phyloP scores from a whole-genome alignment of 2,797 vertebrate genomes.

The Amphiprion clarkii region DNA sequence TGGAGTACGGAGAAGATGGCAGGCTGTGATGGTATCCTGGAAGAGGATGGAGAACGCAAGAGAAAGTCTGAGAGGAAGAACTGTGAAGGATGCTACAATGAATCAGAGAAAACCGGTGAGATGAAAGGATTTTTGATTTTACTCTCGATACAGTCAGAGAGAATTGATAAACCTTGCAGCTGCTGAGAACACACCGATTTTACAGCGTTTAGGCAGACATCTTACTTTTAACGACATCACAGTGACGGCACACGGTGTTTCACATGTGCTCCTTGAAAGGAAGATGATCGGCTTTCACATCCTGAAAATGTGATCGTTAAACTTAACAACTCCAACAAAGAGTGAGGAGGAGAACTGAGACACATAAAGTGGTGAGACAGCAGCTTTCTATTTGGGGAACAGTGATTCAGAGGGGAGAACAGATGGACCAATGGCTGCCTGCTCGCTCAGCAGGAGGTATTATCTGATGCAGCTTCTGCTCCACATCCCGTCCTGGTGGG shows the following conservation, averaged over 20 bases:
- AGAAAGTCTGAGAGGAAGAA: background rate
- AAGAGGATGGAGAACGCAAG: slow-evolving; percentile 24
- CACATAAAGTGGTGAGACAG: slow-evolving; percentile 59
- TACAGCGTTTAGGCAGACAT: background rate
- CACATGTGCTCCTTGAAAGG: slow-evolving; percentile 9
- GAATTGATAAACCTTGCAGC: slow-evolving; percentile 7
- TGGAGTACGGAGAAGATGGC: slow-evolving; percentile 85
- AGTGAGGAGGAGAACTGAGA: slow-evolving; percentile 41
- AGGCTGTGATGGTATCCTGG: slow-evolving; percentile 91
- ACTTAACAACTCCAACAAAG: slow-evolving; percentile 45
- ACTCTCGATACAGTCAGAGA: background rate
- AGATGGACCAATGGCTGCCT: slow-evolving; percentile 77
- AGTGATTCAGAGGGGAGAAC: slow-evolving; percentile 75
- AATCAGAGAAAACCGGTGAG: background rate
- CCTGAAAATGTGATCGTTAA: slow-evolving; percentile 26
- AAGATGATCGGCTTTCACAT: slow-evolving; percentile 29
- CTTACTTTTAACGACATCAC: background rate
- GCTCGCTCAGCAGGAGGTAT: slow-evolving; percentile 72
- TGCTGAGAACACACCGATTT: background rate
- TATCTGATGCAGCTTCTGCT: slow-evolving; percentile 75
- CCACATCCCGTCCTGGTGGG: slow-evolving; percentile 72
- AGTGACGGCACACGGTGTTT: background rate
- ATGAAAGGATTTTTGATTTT: background rate
- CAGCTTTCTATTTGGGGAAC: slow-evolving; percentile 77
- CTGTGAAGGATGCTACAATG: background rate